Percentiles rank a stretch among this genome's conserved stretches.
These are phyloP conservation scores for Lethenteron reissneri DNA, from an alignment of 2,113 vertebrate species.

Conservation along the genomic window DNA sequence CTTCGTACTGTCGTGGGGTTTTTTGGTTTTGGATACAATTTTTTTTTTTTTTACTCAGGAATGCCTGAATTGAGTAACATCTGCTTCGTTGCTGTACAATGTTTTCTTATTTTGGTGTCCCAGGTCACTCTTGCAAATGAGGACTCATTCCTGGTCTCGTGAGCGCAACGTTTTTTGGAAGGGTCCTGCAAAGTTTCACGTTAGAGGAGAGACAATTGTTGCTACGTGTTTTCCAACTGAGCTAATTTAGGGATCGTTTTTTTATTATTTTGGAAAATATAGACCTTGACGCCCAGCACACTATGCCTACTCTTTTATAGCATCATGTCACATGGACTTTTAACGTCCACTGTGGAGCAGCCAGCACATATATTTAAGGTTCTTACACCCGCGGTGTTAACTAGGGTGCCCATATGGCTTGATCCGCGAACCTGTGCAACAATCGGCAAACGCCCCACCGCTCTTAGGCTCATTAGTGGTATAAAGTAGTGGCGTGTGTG, in stretches of 20 bases:
- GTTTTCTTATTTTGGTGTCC: background rate
- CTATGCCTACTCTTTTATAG: background rate
- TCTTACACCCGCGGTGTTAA: background rate
- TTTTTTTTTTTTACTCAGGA: background rate
- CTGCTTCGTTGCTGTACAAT: background rate
- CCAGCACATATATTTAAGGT: background rate
- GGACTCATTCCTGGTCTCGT: no score
- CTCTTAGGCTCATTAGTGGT: no score
- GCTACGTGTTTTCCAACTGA: no score
- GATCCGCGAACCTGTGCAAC: no score
- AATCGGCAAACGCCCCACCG: no score
- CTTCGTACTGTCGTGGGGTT: background rate
- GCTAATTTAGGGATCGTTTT: background rate
- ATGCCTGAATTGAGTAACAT: background rate
- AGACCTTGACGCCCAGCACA: background rate
- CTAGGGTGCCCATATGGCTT: no score
- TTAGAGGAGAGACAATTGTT: no score
- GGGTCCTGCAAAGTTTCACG: no score
- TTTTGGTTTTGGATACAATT: background rate
- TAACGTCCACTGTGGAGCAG: no score
- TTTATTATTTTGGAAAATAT: conserved; percentile 1
- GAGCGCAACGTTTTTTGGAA: no score
- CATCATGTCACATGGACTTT: no score
- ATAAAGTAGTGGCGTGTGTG: no score
- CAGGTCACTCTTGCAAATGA: background rate